phyloP scores from a whole-genome alignment of 2,888 invertebrate species.

The Pristionchus japonicus region DNA sequence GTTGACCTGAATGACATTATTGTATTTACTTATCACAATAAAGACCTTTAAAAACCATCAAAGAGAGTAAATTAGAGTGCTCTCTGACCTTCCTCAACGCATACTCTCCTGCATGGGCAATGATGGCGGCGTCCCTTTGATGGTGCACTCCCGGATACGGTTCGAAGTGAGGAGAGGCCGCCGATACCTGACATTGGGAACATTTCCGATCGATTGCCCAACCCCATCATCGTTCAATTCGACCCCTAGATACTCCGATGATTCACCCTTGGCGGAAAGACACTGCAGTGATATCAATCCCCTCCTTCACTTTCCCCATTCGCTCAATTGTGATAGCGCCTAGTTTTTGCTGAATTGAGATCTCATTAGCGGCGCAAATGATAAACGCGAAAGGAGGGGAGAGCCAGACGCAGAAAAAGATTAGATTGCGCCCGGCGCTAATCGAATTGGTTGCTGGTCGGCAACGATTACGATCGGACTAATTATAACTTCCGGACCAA shows the following conservation, averaged over 20 bases:
- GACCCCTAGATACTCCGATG: background rate
- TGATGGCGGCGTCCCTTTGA: slow-evolving; percentile 44
- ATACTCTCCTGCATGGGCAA: slow-evolving; percentile 40
- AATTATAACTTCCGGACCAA: background rate
- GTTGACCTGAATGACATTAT: slow-evolving; percentile 63
- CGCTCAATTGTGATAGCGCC: background rate
- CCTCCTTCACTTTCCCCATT: background rate
- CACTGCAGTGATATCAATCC: background rate
- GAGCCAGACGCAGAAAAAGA: background rate
- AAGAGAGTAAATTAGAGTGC: too few relatives aligned
- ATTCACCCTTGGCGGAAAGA: background rate
- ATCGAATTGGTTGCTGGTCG: background rate
- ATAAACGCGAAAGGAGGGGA: background rate
- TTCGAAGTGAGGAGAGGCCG: slow-evolving; percentile 66
- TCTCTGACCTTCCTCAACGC: slow-evolving; percentile 43
- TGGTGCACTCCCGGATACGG: slow-evolving; percentile 58
- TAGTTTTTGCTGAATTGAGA: background rate
- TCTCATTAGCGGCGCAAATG: background rate
- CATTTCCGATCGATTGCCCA: background rate
- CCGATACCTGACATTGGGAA: slow-evolving; percentile 53
- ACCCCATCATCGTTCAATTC: too few relatives aligned
- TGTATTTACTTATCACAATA: too few relatives aligned
- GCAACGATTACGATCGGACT: background rate
- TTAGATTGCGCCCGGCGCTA: background rate
- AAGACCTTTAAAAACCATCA: too few relatives aligned